Evolutionary conservation across 2,888 invertebrate species (phyloP).

Genomic region (Smittia aterrima): DNA sequence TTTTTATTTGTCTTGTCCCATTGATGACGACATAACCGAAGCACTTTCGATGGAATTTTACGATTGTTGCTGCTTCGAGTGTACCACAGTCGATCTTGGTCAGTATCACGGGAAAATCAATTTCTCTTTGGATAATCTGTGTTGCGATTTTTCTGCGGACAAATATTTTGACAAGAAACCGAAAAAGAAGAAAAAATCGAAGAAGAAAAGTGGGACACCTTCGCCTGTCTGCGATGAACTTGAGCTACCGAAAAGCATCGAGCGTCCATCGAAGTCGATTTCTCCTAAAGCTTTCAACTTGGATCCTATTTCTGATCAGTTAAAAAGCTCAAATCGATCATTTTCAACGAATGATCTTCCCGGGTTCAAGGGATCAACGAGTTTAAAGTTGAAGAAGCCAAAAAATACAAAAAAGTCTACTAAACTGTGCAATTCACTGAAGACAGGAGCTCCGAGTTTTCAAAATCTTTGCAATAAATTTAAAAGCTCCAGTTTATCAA

Average conservation of each 20-base stretch:
- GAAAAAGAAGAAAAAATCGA: slow-evolving; percentile 37
- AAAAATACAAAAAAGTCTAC: slow-evolving; percentile 29
- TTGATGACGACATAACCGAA: slow-evolving; percentile 14
- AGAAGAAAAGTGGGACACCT: slow-evolving; percentile 32
- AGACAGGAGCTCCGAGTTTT: slow-evolving; percentile 23
- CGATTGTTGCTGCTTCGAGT: slow-evolving; percentile 39
- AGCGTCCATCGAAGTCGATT: not conserved
- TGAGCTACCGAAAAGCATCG: not conserved
- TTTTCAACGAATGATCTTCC: slow-evolving; percentile 38
- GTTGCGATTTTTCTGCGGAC: slow-evolving; percentile 8
- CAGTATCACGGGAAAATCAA: slow-evolving; percentile 27
- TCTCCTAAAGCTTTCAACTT: slow-evolving; percentile 27
- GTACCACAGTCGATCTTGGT: not conserved
- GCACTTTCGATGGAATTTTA: slow-evolving; percentile 29
- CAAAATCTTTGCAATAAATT: slow-evolving; percentile 30
- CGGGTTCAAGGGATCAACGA: slow-evolving; percentile 10
- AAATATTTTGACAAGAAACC: slow-evolving; percentile 26
- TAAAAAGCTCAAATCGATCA: slow-evolving; percentile 20
- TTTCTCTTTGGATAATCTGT: slow-evolving; percentile 32
- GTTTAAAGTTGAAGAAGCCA: slow-evolving; percentile 20
- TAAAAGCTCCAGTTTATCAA: slow-evolving; percentile 38
- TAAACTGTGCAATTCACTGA: slow-evolving; percentile 21
- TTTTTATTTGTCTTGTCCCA: slow-evolving; percentile 5
- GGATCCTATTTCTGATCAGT: slow-evolving; percentile 33
- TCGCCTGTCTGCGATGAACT: slow-evolving; percentile 18